These are phyloP conservation scores for Phataginus tetradactyla DNA, from an alignment of 2,797 vertebrate genomes.

Conservation along the genomic window DNA sequence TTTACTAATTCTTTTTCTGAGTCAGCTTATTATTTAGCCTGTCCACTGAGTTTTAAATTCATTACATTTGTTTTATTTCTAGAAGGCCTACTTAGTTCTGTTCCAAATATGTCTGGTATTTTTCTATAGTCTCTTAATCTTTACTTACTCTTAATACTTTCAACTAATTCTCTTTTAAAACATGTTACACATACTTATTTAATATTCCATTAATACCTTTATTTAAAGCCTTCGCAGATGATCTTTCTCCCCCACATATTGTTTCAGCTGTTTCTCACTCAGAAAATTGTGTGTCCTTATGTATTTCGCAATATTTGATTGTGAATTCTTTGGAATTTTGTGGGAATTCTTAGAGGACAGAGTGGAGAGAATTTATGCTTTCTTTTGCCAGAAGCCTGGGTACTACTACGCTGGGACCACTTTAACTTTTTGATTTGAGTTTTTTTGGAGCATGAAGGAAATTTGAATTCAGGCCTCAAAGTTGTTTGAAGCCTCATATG, in stretches of 20 bases:
- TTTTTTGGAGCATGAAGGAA: not conserved
- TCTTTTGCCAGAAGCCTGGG: not conserved
- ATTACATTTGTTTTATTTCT: not conserved
- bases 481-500: not conserved
- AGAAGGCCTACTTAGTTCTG: not conserved
- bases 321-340: not conserved
- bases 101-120: not conserved
- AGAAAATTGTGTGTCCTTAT: not conserved
- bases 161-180: not conserved
- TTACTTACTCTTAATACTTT: not conserved
- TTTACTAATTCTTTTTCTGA: not conserved
- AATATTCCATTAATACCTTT: not conserved
- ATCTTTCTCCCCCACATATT: not conserved
- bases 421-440: not conserved
- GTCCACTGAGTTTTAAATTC: not conserved
- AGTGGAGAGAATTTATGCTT: not conserved
- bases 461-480: not conserved
- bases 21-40: not conserved
- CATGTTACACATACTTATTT: not conserved
- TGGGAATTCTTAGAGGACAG: not conserved
- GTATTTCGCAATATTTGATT: constrained; percentile 2
- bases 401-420: not conserved
- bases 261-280: not conserved
- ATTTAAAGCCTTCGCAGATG: not conserved
- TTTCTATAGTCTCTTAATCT: not conserved